Base-by-base conservation (phyloP, 2,113 vertebrate genomes). In the Planiliza haematocheilus region DNA sequence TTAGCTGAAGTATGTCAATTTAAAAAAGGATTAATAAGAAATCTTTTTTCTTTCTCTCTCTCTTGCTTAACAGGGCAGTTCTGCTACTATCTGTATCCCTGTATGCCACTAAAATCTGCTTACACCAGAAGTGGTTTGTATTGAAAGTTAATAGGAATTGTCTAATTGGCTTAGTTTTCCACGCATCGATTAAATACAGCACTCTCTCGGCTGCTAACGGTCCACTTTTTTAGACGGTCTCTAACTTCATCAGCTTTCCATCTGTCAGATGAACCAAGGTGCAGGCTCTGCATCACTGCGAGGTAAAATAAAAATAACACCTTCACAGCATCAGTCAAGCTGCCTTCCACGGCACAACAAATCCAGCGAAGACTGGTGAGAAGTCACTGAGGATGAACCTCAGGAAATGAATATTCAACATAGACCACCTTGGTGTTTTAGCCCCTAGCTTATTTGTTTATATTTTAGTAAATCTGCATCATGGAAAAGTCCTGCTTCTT, bases 301-400 rank as follows among this genome's bases (percentile, higher is more conserved):
- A 42, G 2, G 42, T 56, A 48, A 71, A 66, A 51, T 56, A 48
- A 71, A 66, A 51, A 61, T n/a, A 62, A 16, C 13, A 45, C 49
- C 16, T 46, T 43, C 42, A 42, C 38, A 71, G 9, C 11, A 7
- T 61, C 14, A 21, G 20, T 4, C 2, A 36, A 50, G 39, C 30
- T 74, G 4, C 34, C 42, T 38, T 72, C 10, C 0, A 20, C 18
- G 37, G 70, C 42, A 48, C 50, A 64, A 73, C 49, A 63, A 55
- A 56, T 55, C 24, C 34, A 62, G n/a, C 21, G 48, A 36, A 7
- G 43, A 50, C 38, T 13, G n/a, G 34, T 56, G 36, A 12, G 24
- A 30, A 30, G 24, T 30, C 24, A 30, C 24, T 17, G 53, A 17
- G 13, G 12, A 5, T 36, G 30, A 30, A 36, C 14, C 1, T 8